Evolutionary conservation across 2,888 invertebrate genomes (phyloP).

Genomic region (Eupithecia vulgata): DNA sequence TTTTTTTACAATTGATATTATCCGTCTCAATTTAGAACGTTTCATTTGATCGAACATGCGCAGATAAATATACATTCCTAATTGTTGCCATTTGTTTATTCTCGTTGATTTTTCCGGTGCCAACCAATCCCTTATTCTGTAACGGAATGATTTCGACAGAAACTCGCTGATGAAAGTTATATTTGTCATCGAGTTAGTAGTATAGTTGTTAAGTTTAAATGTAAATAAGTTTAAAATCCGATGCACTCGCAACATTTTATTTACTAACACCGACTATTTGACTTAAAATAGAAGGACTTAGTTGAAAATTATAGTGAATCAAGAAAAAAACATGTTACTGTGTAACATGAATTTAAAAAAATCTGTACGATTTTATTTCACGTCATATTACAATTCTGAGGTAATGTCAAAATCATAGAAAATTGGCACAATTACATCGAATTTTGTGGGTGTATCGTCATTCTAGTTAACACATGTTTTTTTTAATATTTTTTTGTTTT

Average conservation of each 20-base stretch:
- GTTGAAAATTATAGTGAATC: background rate
- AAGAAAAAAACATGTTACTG: background rate
- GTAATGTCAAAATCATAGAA: background rate
- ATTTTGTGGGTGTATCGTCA: slow-evolving; percentile 55
- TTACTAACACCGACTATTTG: slow-evolving; percentile 15
- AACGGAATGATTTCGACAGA: slow-evolving; percentile 35
- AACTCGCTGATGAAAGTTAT: slow-evolving; percentile 47
- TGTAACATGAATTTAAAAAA: background rate
- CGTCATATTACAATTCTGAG: background rate
- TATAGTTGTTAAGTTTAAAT: slow-evolving; percentile 69
- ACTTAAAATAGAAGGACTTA: background rate
- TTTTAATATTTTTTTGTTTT: slow-evolving; percentile 65
- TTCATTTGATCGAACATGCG: background rate
- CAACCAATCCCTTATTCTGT: slow-evolving; percentile 20
- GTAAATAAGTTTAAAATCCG: slow-evolving; percentile 59
- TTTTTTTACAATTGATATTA: slow-evolving; percentile 1
- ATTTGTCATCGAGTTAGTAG: slow-evolving; percentile 63
- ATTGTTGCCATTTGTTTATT: slow-evolving; percentile 13
- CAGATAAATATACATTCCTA: slow-evolving; percentile 19
- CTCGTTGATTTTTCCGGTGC: slow-evolving; percentile 4
- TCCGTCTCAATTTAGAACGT: background rate
- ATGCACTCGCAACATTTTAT: slow-evolving; percentile 65
- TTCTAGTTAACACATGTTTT: slow-evolving; percentile 43
- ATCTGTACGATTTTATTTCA: background rate
- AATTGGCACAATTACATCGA: slow-evolving; percentile 16